Evolutionary conservation across 2,797 vertebrate species (phyloP).

Genomic region (Poecilia gillii): DNA sequence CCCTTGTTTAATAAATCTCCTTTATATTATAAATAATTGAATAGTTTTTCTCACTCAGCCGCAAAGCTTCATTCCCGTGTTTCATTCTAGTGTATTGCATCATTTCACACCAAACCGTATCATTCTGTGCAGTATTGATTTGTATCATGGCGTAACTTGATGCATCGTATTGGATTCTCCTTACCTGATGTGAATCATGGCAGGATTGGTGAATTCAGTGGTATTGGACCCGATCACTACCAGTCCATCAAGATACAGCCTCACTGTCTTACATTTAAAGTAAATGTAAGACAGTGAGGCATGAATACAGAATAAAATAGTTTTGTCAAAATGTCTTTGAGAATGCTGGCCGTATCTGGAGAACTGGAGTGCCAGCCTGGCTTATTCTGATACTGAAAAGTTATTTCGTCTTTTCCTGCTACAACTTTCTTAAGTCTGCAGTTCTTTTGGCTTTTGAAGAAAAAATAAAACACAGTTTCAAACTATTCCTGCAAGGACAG

Average conservation of each 20-base stretch:
- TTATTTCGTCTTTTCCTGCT: slow-evolving; percentile 6
- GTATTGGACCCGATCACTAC: too few relatives aligned
- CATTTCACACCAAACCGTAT: not conserved
- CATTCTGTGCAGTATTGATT: not conserved
- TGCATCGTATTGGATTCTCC: not conserved
- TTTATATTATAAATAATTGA: not conserved
- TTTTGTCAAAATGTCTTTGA: not conserved
- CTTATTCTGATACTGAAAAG: slow-evolving; percentile 20
- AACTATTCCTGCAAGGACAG: slow-evolving; percentile 55
- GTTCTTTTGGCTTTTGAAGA: slow-evolving; percentile 10
- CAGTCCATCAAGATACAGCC: not conserved
- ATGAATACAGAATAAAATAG: not conserved
- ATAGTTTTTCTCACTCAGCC: not conserved
- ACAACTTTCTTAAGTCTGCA: slow-evolving; percentile 30
- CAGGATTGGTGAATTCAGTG: not conserved
- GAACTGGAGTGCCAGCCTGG: not conserved
- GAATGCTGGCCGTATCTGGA: not conserved
- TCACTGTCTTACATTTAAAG: not conserved
- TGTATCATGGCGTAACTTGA: not conserved
- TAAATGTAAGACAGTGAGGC: too few relatives aligned
- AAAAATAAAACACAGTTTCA: slow-evolving; percentile 36
- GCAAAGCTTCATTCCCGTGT: not conserved
- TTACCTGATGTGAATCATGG: not conserved
- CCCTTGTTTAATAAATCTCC: not conserved
- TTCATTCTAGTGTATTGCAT: not conserved